Conservation (phyloP, 2,888 invertebrate species). For the Acanthoscelides obtectus region DNA sequence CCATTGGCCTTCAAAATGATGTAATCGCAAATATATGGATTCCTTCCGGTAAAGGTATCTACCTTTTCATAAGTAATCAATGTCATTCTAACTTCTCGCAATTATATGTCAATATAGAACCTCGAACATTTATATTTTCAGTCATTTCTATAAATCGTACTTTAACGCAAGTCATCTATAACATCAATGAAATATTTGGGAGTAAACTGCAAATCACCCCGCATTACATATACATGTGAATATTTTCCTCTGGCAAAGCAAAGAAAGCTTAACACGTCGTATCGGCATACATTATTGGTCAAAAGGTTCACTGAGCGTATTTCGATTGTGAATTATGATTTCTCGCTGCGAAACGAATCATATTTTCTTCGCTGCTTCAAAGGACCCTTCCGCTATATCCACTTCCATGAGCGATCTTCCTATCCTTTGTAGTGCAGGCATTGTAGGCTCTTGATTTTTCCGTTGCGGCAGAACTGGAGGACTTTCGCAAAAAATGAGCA, state of each 20-base stretch:
- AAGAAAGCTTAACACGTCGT: conserved; percentile 14
- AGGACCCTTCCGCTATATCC: conserved; percentile 27
- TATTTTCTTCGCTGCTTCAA: conserved; percentile 43
- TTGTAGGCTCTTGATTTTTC: neutral
- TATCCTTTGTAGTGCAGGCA: neutral
- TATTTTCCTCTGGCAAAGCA: conserved; percentile 1
- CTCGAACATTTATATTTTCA: too few species aligned
- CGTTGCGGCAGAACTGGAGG: too few species aligned
- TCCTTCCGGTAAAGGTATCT: too few species aligned
- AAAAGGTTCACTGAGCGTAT: conserved; percentile 46
- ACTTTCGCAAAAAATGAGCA: too few species aligned
- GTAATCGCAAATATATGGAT: too few species aligned
- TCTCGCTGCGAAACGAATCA: conserved; percentile 46
- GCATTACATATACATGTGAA: conserved; percentile 3
- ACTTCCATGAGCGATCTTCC: neutral
- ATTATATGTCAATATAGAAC: too few species aligned
- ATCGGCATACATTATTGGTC: conserved; percentile 48
- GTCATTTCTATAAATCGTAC: too few species aligned
- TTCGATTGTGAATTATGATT: conserved; percentile 48
- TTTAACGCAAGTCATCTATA: too few species aligned
- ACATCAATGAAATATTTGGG: neutral
- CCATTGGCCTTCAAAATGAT: too few species aligned
- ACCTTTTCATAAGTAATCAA: too few species aligned
- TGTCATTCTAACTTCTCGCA: too few species aligned
- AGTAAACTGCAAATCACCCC: neutral